A percentile compares a stretch with the other conserved stretches of the same genome.
Evolutionary conservation across 2,888 invertebrate species (phyloP).

Genomic region (Megaustenia siamemsis): DNA sequence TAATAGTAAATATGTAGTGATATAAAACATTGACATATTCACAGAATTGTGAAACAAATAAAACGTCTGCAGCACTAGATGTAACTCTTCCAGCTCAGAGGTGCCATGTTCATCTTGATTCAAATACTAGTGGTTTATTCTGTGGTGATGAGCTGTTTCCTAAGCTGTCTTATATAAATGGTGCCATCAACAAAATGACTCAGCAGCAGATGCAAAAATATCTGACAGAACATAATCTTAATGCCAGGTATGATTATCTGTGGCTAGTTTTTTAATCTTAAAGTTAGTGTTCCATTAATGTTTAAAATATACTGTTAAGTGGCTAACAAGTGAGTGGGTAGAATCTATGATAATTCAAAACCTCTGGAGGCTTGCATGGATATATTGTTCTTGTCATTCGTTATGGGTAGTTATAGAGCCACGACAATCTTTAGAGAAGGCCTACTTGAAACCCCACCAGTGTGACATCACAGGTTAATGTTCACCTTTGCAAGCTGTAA

Average conservation of each 20-base stretch:
- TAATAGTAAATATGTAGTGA: background rate
- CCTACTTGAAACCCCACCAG: too few relatives aligned
- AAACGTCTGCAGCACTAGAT: background rate
- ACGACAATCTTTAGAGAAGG: too few relatives aligned
- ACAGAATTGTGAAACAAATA: background rate
- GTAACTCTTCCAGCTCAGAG: background rate
- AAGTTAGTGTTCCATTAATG: too few relatives aligned
- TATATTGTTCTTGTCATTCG: too few relatives aligned
- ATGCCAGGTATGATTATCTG: conserved; percentile 73
- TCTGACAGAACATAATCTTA: conserved; percentile 77
- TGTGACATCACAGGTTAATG: too few relatives aligned
- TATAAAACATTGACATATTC: background rate
- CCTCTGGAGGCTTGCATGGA: too few relatives aligned
- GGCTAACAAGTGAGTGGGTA: too few relatives aligned
- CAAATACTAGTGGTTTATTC: conserved; percentile 40
- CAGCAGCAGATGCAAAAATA: conserved; percentile 77
- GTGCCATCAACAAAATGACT: conserved; percentile 81
- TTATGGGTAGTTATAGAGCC: too few relatives aligned
- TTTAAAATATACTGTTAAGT: too few relatives aligned
- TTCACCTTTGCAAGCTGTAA: too few relatives aligned
- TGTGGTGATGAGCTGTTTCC: conserved; percentile 75
- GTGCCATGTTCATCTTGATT: background rate
- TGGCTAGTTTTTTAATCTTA: too few relatives aligned
- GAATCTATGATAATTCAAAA: too few relatives aligned
- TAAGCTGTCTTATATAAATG: conserved; percentile 80